Evolutionary conservation across 2,113 vertebrate species (phyloP), one percentile per base, ranked within the genome.

Genomic region (Neotoma lepida): DNA sequence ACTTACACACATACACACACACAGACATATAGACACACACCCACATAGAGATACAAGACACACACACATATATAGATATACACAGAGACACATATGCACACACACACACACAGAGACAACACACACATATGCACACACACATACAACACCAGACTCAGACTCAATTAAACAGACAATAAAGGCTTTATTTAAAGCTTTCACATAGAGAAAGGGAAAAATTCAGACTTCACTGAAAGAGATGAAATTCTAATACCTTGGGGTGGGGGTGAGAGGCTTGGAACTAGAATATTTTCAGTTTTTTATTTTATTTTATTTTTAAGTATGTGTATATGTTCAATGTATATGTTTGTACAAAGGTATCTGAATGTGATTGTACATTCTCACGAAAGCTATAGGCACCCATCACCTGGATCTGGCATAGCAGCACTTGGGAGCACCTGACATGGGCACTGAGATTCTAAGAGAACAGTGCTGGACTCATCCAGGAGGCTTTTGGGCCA

Each of bases 181-280:
- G 20, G 81, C 78, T 91, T 66, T n/a, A 77, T 33, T 82, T 66
- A 73, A 86, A 35, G 35, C n/a, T 86, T 18, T 58, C 15, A 20
- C 3, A 13, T 3, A 49, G 8, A 2, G 4, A 76, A 4, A 51
- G 17, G 3, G 1, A 28, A 56, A 24, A 64, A 64, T 9, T 74
- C 56, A 70, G 44, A 35, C 18, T 64, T 39, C 10, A 22, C 14
- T 6, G 30, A 54, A 64, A 91, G 20, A 30, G n/a, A 20, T 71
- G 22, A 7, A 35, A 39, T 68, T 58, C 46, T 39, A 89, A 88
- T 30, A 56, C 63, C 28, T 85, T 80, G 35, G 33, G 2, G 20
- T 24, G 41, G 30, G 9, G 41, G 28, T 61, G 0, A 2, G 33
- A 8, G 13, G 4, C 18, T 3, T 30, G 7, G 2, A 54, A 28